Base-by-base conservation (phyloP, 2,888 invertebrate genomes). In the Globia sparganii region DNA sequence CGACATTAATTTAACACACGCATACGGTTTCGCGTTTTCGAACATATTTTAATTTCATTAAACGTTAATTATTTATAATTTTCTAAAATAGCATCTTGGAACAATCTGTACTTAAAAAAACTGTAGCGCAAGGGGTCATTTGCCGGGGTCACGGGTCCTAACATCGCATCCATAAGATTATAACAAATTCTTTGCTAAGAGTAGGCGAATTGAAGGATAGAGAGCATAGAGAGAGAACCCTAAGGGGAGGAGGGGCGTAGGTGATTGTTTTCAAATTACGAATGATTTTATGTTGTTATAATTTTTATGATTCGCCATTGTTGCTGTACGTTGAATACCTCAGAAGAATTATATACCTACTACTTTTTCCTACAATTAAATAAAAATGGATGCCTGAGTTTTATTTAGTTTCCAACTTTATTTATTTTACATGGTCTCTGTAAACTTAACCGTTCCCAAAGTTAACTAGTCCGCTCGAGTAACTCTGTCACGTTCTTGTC, bases 391-490 rank as follows among this genome's bases (percentile, higher is more conserved):
- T 28, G 1, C 4, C 15, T 21, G 18, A 73, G 15, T 56, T 37
- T 59, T 46, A 75, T 59, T 58, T 28, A 18, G 3, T 31, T 31
- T 56, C 15, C 2, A 18, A n/a, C 13, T 28, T 31, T 40, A 40
- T 72, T 34, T 46, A 28, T 61, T 68, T 78, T 34, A 58, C 34
- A 43, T 46, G 6, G 13, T 68, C 4, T 28, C 46, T 68, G 11
- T 58, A 58, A 78, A 66, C 46, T 49, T 46, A 64, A 64, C 58
- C 31, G 43, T 66, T 72, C 49, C 31, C 59, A 70, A 82, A 77
- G 71, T 82, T 59, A 56, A 78, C 66, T 67, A 25, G 46, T 34
- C 37, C 40, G 34, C 34, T 43, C 43, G 46, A 84, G 31, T 84
- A 28, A 75, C 40, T 49, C 18, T 49, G 59, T 40, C 64, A 76